Evolutionary conservation across 1,140 invertebrate genomes (phyloP).

Genomic region (Musca domestica): DNA sequence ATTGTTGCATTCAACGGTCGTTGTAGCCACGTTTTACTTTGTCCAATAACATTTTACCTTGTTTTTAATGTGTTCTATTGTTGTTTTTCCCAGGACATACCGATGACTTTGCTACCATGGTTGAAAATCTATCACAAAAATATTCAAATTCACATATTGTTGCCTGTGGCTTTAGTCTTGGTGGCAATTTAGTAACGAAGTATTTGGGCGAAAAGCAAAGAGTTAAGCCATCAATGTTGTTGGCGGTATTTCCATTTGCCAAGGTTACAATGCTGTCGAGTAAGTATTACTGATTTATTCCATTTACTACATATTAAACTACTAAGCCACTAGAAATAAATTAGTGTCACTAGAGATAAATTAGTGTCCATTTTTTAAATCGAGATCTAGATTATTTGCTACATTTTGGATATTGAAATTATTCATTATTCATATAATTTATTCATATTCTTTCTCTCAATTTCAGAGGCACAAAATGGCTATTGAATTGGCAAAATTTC

Average conservation of each 20-base stretch:
- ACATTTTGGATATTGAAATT: no score
- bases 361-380: no score
- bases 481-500: slow-evolving; percentile 84
- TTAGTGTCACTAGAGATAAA: no score
- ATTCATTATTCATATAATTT: no score
- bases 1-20: no score
- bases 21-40: background rate
- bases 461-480: slow-evolving; percentile 70
- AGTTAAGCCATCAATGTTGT: slow-evolving; percentile 68
- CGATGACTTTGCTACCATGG: slow-evolving; percentile 79
- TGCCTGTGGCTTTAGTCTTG: slow-evolving; percentile 86
- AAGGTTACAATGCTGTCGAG: slow-evolving; percentile 87
- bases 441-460: slow-evolving; percentile 12
- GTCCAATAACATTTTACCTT: background rate
- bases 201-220: slow-evolving; percentile 76
- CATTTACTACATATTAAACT: no score
- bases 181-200: slow-evolving; percentile 85
- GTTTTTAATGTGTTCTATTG: background rate
- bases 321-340: no score
- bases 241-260: slow-evolving; percentile 85
- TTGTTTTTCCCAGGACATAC: slow-evolving; percentile 68
- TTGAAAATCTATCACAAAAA: slow-evolving; percentile 67
- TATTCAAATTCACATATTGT: slow-evolving; percentile 76
- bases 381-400: no score
- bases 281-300: no score